Base-by-base conservation (phyloP, 2,797 vertebrate genomes). In the Crenuchus spilurus region DNA sequence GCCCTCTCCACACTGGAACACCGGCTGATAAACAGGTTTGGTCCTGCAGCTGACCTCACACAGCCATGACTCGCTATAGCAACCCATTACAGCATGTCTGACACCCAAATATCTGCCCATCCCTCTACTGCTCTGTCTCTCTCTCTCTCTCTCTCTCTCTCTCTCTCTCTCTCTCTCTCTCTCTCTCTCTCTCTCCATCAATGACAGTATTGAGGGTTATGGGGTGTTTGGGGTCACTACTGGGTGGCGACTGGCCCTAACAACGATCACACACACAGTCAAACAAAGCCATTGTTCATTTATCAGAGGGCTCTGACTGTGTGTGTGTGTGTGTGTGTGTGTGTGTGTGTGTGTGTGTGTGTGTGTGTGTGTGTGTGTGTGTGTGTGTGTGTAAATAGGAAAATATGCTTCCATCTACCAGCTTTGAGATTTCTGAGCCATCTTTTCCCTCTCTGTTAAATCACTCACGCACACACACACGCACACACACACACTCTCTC, bases 141-240 rank as follows among this genome's bases (percentile, higher is more conserved):
- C 18, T 49, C 30, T 51, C 18, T 37, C 44, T 48, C 28, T 51
- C 13, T 37, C 20, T 68, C 48, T 61, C 55, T 48, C 68, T 70
- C 64, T 72, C 24, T 52, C 65, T 55, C 18, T 41, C 31, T 71
- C 64, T 58, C 57, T 42, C 26, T 55, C 20, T 57, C 24, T 44
- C 31, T 68, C 26, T 54, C 51, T 76, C 58, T 52, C 31, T 58
- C 55, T 48, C 61, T 75, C 74, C 46, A 64, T 79, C 77, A 85
- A 83, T 80, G 80, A 64, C 61, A 78, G 65, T 66, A 83, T 85
- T 84, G 73, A 83, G 67, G 1, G 22, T n/a, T 28, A 14, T 39
- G 39, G 73, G 75, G 61, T 70, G 51, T 35, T 67, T 49, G 58
- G 73, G 78, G 73, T 80, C 76, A 70, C 74, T 68, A 26, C 74